Percentiles rank a stretch among this genome's conserved stretches.
phyloP scores from a whole-genome alignment of 2,888 invertebrate genomes.

The Platerodrilus igneus region DNA sequence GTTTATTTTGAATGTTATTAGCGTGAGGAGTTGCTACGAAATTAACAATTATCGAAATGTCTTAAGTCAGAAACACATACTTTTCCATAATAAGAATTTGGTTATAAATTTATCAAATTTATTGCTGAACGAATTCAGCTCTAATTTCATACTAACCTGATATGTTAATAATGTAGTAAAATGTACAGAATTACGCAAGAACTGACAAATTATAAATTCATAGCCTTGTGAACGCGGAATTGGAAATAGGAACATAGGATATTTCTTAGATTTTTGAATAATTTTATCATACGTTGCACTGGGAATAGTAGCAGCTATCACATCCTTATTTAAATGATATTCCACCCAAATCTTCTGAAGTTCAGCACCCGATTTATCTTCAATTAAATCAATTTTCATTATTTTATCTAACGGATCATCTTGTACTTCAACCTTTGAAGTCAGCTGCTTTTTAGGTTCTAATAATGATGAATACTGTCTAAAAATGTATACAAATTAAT shows the following conservation, averaged over 20 bases:
- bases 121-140: no score
- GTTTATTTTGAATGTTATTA: no score
- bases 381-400: constrained; percentile 72
- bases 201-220: constrained; percentile 80
- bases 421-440: constrained; percentile 41
- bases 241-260: constrained; percentile 73
- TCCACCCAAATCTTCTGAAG: constrained; percentile 73
- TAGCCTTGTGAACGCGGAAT: constrained; percentile 78
- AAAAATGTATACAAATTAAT: constrained; percentile 13
- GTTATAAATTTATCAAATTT: no score
- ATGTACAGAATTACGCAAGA: constrained; percentile 66
- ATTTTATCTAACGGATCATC: constrained; percentile 60
- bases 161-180: constrained; percentile 82
- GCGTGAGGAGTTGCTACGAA: no score
- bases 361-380: constrained; percentile 66
- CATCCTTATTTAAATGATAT: constrained; percentile 74
- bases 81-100: no score
- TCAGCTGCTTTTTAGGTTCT: constrained; percentile 56
- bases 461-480: constrained; percentile 62
- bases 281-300: constrained; percentile 56
- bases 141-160: no score
- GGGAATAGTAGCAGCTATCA: constrained; percentile 70
- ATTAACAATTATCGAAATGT: no score
- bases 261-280: constrained; percentile 54
- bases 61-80: no score